Conservation (phyloP, 2,888 invertebrate species). For the Eugnorisma glareosa region DNA sequence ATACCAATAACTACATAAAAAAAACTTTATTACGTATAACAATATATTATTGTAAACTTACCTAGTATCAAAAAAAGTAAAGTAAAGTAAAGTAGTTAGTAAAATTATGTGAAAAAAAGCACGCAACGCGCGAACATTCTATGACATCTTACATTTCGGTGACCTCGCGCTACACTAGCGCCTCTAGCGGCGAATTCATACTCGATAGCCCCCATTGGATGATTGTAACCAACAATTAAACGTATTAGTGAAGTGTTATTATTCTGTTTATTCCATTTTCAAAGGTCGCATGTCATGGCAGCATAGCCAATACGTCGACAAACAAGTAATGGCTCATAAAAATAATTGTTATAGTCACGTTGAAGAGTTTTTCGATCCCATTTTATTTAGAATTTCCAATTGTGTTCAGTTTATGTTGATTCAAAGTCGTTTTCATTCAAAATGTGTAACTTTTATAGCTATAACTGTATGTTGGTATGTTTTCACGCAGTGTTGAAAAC, state of each 20-base stretch:
- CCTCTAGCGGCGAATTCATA: too few relatives aligned
- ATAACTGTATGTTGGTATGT: constrained; percentile 18
- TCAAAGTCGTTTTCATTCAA: constrained; percentile 31
- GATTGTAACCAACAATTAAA: not conserved
- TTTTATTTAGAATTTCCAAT: constrained; percentile 66
- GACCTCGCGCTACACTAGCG: too few relatives aligned
- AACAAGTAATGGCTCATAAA: constrained; percentile 67
- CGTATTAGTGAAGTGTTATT: not conserved
- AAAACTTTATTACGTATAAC: too few relatives aligned
- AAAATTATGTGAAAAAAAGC: too few relatives aligned
- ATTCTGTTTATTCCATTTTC: constrained; percentile 22
- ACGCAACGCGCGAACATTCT: too few relatives aligned
- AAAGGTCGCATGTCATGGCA: constrained; percentile 38
- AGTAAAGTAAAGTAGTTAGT: too few relatives aligned
- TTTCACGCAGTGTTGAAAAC: constrained; percentile 5
- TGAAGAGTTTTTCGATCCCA: constrained; percentile 57
- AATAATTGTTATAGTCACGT: constrained; percentile 69
- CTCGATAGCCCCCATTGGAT: too few relatives aligned
- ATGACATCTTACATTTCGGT: too few relatives aligned
- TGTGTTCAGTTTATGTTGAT: constrained; percentile 56
- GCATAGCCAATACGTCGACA: constrained; percentile 30
- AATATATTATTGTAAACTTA: too few relatives aligned
- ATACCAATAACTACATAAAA: too few relatives aligned
- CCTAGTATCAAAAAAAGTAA: too few relatives aligned
- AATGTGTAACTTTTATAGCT: constrained; percentile 40